Conservation (phyloP, 2,888 invertebrate genomes). For the Hyles lineata region DNA sequence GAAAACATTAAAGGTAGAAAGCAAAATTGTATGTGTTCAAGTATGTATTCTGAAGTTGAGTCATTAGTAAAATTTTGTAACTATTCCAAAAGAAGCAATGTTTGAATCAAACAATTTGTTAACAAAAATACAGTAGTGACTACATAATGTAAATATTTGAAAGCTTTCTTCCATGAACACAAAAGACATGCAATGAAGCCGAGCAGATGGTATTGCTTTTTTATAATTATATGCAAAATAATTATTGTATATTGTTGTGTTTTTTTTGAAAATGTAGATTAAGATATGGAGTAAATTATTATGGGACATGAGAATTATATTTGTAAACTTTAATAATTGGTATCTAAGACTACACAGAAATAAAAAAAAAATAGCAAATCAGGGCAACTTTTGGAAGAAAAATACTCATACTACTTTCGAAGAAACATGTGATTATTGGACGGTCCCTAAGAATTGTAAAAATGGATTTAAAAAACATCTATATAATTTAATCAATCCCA, state of each 20-base stretch:
- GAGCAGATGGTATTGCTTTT: slow-evolving; percentile 3
- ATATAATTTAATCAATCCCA: slow-evolving; percentile 26
- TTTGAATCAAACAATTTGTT: slow-evolving; percentile 4
- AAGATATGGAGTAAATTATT: background rate
- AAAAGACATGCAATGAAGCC: background rate
- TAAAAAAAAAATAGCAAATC: background rate
- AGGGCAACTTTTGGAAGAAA: background rate
- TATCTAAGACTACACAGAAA: background rate
- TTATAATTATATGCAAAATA: background rate
- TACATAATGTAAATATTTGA: background rate
- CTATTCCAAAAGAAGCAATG: background rate
- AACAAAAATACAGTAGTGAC: background rate
- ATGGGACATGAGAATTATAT: background rate
- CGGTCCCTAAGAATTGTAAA: slow-evolving; percentile 21
- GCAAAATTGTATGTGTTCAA: background rate
- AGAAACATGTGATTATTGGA: slow-evolving; percentile 10
- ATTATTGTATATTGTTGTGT: background rate
- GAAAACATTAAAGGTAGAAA: background rate
- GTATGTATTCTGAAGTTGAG: background rate
- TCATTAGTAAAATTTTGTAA: background rate
- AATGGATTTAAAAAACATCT: slow-evolving; percentile 26
- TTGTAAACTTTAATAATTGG: background rate
- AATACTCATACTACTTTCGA: background rate
- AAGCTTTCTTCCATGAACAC: background rate
- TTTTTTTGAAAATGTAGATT: background rate